A percentile compares a stretch with the other conserved stretches of the same genome.
These are phyloP conservation scores for Rhamnusium bicolor DNA, from an alignment of 2,888 invertebrate species.

Conservation along the genomic window DNA sequence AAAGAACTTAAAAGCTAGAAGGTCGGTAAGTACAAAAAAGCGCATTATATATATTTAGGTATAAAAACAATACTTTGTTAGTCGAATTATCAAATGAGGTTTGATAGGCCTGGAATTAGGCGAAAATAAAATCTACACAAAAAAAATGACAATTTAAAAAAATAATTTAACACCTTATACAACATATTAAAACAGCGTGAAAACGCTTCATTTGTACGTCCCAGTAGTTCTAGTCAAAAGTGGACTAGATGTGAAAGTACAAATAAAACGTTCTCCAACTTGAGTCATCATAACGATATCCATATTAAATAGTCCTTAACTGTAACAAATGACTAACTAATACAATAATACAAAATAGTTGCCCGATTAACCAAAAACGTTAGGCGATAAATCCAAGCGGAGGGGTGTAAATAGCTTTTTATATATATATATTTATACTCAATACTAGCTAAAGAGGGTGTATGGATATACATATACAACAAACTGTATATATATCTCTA, in stretches of 20 bases:
- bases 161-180: conserved; percentile 6
- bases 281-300: not conserved
- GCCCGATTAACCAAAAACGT: conserved; percentile 38
- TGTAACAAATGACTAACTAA: conserved; percentile 38
- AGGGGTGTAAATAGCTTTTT: conserved; percentile 48
- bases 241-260: too few relatives aligned
- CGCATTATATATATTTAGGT: conserved; percentile 36
- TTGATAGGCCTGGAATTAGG: conserved; percentile 22
- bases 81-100: conserved; percentile 26
- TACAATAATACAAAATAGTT: conserved; percentile 39
- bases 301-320: conserved; percentile 8
- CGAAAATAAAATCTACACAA: conserved; percentile 5
- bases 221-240: not conserved
- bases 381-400: conserved; percentile 45
- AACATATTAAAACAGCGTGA: not conserved
- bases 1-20: conserved; percentile 46
- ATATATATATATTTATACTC: conserved; percentile 46
- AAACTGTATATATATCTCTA: conserved; percentile 63
- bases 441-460: conserved; percentile 62
- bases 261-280: not conserved
- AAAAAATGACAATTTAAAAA: not conserved
- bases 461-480: conserved; percentile 60
- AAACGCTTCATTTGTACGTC: not conserved
- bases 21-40: conserved; percentile 58
- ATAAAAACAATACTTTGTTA: conserved; percentile 44